Evolutionary conservation across 2,888 invertebrate genomes (phyloP).

Genomic region (Agriopis aurantiaria): DNA sequence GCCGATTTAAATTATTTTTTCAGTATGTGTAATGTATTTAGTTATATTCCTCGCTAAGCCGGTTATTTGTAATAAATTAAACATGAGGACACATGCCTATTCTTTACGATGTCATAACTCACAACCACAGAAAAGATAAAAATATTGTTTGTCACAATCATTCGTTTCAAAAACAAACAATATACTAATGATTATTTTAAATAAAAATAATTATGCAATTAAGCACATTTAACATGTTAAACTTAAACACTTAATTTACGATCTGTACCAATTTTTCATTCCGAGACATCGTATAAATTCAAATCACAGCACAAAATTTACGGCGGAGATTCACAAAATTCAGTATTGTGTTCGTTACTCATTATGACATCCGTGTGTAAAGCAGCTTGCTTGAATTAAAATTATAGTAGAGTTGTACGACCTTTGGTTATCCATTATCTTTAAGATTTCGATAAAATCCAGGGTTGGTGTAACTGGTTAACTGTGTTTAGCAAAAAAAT

Average conservation of each 20-base stretch:
- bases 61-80: too few species aligned
- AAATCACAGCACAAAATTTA: slow-evolving; percentile 39
- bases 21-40: too few species aligned
- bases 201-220: not conserved
- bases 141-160: too few species aligned
- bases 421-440: not conserved
- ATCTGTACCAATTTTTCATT: slow-evolving; percentile 22
- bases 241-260: slow-evolving; percentile 8
- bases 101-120: too few species aligned
- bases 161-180: not conserved
- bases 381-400: slow-evolving; percentile 28
- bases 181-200: not conserved
- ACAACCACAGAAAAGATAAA: too few species aligned
- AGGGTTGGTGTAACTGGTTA: not conserved
- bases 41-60: too few species aligned
- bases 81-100: too few species aligned
- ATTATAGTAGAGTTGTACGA: not conserved
- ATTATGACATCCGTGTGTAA: slow-evolving; percentile 55
- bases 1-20: too few species aligned
- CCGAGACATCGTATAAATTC: slow-evolving; percentile 39
- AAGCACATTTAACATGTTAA: not conserved
- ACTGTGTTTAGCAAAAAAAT: too few species aligned
- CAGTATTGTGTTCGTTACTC: slow-evolving; percentile 48
- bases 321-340: slow-evolving; percentile 38
- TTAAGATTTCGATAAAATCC: not conserved